These are phyloP conservation scores for Spialia ferax DNA, from an alignment of 2,888 invertebrate species.

Conservation along the genomic window DNA sequence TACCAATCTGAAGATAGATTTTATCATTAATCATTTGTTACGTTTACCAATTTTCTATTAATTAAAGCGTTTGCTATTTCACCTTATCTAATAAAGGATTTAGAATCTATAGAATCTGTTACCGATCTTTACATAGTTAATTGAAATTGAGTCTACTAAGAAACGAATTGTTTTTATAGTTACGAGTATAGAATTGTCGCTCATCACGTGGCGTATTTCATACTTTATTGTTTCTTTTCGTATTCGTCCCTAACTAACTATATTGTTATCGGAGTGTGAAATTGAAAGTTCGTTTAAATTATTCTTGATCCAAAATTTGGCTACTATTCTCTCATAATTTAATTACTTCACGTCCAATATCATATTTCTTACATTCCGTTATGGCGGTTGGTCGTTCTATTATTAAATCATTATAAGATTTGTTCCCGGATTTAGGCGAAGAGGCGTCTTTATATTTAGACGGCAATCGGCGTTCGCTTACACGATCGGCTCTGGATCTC, in stretches of 20 bases:
- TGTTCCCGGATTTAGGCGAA: constrained; percentile 62
- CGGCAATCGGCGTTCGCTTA: constrained; percentile 57
- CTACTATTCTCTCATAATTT: background rate
- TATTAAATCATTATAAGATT: constrained; percentile 53
- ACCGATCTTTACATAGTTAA: background rate
- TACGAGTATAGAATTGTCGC: background rate
- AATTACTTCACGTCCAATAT: background rate
- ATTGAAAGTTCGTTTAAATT: background rate
- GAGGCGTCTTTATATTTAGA: constrained; percentile 72
- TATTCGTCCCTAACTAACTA: background rate
- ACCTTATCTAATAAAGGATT: too few relatives aligned
- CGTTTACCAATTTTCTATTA: too few relatives aligned
- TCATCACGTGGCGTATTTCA: background rate
- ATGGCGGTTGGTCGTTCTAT: constrained; percentile 35
- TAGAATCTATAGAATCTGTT: too few relatives aligned
- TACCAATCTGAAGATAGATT: constrained; percentile 72
- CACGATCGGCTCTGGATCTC: constrained; percentile 50
- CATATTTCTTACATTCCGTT: constrained; percentile 17
- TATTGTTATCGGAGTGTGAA: background rate
- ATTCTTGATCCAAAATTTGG: background rate
- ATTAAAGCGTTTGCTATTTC: too few relatives aligned
- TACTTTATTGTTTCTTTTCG: background rate
- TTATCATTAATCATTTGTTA: background rate
- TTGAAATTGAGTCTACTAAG: too few relatives aligned
- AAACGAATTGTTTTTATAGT: background rate